These are phyloP conservation scores for Onychostruthus taczanowskii DNA, from an alignment of 2,113 vertebrate species.

Conservation along the genomic window DNA sequence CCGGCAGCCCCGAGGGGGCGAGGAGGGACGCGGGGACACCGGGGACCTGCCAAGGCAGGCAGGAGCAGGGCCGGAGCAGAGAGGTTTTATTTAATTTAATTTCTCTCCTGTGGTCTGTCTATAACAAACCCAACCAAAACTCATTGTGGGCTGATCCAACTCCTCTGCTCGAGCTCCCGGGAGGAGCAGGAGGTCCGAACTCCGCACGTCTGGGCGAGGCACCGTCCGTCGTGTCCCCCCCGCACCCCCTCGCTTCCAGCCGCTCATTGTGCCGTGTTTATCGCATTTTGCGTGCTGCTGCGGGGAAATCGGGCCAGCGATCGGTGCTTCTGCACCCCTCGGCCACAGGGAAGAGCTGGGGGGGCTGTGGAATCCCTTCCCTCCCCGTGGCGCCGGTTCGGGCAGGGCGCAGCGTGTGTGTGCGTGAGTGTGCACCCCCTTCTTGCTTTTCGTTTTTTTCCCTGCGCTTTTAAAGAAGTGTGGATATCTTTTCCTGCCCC, in stretches of 20 bases:
- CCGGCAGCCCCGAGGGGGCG: neutral
- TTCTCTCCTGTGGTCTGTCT: accelerated
- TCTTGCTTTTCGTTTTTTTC: neutral
- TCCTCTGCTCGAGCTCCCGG: neutral
- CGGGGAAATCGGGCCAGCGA: neutral
- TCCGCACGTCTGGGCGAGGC: neutral
- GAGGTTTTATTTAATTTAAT: neutral
- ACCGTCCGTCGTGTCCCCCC: neutral
- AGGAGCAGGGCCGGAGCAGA: neutral
- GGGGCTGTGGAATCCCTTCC: neutral
- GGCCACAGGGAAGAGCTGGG: neutral
- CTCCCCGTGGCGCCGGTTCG: neutral
- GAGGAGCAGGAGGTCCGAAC: neutral
- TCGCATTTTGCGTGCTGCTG: neutral
- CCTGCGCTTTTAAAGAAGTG: neutral
- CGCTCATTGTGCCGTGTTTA: neutral
- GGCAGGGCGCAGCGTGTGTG: neutral
- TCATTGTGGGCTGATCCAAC: neutral
- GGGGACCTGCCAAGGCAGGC: neutral
- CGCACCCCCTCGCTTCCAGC: too few species aligned
- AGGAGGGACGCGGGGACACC: neutral
- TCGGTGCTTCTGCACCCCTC: neutral
- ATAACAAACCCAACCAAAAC: neutral
- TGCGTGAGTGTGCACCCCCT: slow-evolving; percentile 3
- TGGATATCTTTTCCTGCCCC: neutral